Percentiles rank a stretch among this genome's conserved stretches.
Evolutionary conservation across 2,888 invertebrate genomes (phyloP).

Genomic region (Agrochola lota): DNA sequence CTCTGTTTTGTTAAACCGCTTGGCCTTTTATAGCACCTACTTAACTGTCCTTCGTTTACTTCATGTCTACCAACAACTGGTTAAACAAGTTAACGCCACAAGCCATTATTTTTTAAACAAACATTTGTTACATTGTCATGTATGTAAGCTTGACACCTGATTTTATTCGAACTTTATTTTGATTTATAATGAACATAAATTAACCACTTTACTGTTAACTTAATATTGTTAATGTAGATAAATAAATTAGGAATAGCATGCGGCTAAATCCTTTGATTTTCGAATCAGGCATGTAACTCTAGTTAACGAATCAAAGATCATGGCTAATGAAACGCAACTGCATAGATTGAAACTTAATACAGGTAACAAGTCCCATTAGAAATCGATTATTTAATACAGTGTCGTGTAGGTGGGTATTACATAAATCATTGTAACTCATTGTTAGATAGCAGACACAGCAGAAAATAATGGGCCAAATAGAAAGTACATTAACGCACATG

Average conservation of each 20-base stretch:
- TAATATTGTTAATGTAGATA: neutral
- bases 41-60: constrained; percentile 69
- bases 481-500: constrained; percentile 73
- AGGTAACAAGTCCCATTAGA: constrained; percentile 68
- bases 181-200: neutral
- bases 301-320: constrained; percentile 45
- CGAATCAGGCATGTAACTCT: constrained; percentile 3
- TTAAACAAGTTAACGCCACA: constrained; percentile 75
- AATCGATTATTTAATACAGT: constrained; percentile 73
- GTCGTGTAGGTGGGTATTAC: constrained; percentile 71
- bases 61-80: constrained; percentile 75
- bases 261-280: constrained; percentile 12
- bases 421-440: constrained; percentile 75
- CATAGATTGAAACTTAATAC: constrained; percentile 55
- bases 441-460: constrained; percentile 65
- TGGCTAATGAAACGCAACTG: constrained; percentile 49
- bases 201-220: neutral
- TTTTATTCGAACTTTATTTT: constrained; percentile 5
- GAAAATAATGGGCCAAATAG: constrained; percentile 76
- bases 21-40: constrained; percentile 29
- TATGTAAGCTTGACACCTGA: constrained; percentile 9
- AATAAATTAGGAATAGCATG: neutral
- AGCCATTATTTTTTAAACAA: constrained; percentile 75
- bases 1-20: constrained; percentile 43
- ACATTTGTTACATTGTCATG: constrained; percentile 63